phyloP scores from a whole-genome alignment of 1,140 invertebrate genomes.

The Bombus confusus region DNA sequence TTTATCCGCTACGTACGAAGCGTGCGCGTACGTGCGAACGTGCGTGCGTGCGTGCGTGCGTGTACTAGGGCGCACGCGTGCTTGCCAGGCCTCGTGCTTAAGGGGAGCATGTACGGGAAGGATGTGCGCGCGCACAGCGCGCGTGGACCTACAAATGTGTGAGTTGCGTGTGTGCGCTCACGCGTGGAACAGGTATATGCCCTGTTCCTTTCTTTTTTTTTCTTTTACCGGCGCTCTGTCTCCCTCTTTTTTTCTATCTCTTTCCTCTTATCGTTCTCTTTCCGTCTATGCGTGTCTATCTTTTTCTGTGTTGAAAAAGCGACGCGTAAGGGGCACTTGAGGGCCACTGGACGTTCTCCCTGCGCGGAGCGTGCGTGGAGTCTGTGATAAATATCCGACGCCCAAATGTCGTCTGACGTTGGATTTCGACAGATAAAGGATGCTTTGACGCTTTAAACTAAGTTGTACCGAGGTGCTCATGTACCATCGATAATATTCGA shows the following conservation, averaged over 20 bases:
- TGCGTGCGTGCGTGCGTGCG: slow-evolving; percentile 61
- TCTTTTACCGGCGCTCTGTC: slow-evolving; percentile 32
- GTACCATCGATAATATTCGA: background rate
- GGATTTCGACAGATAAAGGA: slow-evolving; percentile 51
- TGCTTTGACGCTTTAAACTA: slow-evolving; percentile 22
- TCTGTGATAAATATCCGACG: slow-evolving; percentile 62
- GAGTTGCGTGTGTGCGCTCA: slow-evolving; percentile 62
- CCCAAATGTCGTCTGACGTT: slow-evolving; percentile 31
- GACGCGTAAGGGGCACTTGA: slow-evolving; percentile 44
- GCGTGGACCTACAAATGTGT: slow-evolving; percentile 42
- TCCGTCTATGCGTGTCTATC: slow-evolving; percentile 41
- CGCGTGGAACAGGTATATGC: slow-evolving; percentile 69
- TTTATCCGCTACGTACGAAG: slow-evolving; percentile 55
- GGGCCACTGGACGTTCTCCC: slow-evolving; percentile 54
- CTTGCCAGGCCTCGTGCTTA: slow-evolving; percentile 62
- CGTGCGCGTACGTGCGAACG: slow-evolving; percentile 59
- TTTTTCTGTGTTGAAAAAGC: slow-evolving; percentile 58
- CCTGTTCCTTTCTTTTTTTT: slow-evolving; percentile 40
- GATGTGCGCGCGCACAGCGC: slow-evolving; percentile 37
- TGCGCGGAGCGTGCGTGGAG: slow-evolving; percentile 10
- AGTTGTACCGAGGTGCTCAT: background rate
- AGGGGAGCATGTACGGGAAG: slow-evolving; percentile 51
- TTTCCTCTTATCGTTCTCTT: slow-evolving; percentile 45
- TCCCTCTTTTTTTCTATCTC: slow-evolving; percentile 38
- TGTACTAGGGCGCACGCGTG: slow-evolving; percentile 65